A percentile compares a stretch with the other conserved stretches of the same genome.
These are phyloP conservation scores for Sebastolobus altivelis DNA, from an alignment of 2,797 vertebrate genomes.

Conservation along the genomic window DNA sequence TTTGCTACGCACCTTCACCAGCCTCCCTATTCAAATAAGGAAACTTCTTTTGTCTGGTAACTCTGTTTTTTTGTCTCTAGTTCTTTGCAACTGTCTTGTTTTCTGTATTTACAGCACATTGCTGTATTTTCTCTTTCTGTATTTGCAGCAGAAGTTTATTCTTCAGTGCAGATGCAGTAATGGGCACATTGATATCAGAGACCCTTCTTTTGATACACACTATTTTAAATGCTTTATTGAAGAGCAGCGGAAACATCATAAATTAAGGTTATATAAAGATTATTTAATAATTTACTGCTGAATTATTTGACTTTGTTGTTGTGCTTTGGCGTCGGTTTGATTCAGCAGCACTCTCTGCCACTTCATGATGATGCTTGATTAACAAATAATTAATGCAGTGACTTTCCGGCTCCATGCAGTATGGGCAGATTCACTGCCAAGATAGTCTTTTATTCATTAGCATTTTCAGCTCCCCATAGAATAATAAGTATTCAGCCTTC, in stretches of 20 bases:
- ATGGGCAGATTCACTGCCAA: conserved; percentile 54
- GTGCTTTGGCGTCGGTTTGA: conserved; percentile 31
- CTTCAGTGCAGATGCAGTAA: not conserved
- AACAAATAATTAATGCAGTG: conserved; percentile 57
- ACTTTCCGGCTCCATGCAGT: conserved; percentile 34
- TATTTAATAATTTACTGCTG: conserved; percentile 28
- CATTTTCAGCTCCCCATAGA: conserved; percentile 48
- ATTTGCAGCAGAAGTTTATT: not conserved
- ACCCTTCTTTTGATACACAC: not conserved
- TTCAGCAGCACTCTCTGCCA: conserved; percentile 27
- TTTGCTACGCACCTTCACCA: not conserved
- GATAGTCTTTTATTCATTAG: conserved; percentile 59
- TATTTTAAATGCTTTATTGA: not conserved
- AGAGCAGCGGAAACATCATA: conserved; percentile 10
- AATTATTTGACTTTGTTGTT: conserved; percentile 33
- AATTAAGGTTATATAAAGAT: conserved; percentile 39
- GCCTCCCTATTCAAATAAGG: not conserved
- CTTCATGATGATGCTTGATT: conserved; percentile 53
- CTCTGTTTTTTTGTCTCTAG: not conserved
- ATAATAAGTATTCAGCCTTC: conserved; percentile 62
- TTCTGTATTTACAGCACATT: not conserved
- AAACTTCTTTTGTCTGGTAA: not conserved
- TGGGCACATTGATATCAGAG: not conserved
- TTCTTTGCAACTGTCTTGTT: not conserved
- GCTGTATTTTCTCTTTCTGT: not conserved